Conservation (phyloP, 1,140 invertebrate species). For the Neodiprion fabricii region DNA sequence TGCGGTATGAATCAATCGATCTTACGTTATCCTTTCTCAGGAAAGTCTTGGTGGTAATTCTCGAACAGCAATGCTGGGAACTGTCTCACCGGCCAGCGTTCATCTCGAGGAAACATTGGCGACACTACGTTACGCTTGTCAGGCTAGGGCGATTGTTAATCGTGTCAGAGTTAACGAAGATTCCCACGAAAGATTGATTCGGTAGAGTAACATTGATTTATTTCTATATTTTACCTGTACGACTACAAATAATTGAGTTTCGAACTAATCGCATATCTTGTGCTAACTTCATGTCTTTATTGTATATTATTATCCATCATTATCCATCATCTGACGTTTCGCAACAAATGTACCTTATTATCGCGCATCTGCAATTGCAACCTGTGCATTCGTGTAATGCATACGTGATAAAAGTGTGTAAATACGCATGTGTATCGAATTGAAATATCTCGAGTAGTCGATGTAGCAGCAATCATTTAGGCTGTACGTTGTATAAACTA, state of each 20-base stretch:
- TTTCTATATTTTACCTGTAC: background rate
- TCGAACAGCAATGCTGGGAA: slow-evolving; percentile 72
- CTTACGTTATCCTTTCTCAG: slow-evolving; percentile 43
- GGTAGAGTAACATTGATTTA: slow-evolving; percentile 44
- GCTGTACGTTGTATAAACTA: too few relatives aligned
- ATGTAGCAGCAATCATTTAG: too few relatives aligned
- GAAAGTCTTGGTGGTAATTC: slow-evolving; percentile 75
- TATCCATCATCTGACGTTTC: background rate
- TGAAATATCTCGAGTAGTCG: too few relatives aligned
- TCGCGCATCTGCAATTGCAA: too few relatives aligned
- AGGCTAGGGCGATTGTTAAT: slow-evolving; percentile 89
- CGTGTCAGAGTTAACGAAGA: slow-evolving; percentile 80
- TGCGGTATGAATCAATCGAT: too few relatives aligned
- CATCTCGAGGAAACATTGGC: slow-evolving; percentile 85
- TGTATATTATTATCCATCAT: background rate
- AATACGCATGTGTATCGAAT: slow-evolving; percentile 6
- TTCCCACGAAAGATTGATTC: slow-evolving; percentile 71
- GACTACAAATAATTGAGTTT: background rate
- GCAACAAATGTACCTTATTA: too few relatives aligned
- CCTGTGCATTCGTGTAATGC: too few relatives aligned
- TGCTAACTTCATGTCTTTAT: background rate
- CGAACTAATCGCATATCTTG: background rate
- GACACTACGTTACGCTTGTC: slow-evolving; percentile 85
- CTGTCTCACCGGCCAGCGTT: slow-evolving; percentile 77
- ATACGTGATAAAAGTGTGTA: background rate